Conservation (phyloP, 2,113 vertebrate species). For the Lepisosteus oculatus region DNA sequence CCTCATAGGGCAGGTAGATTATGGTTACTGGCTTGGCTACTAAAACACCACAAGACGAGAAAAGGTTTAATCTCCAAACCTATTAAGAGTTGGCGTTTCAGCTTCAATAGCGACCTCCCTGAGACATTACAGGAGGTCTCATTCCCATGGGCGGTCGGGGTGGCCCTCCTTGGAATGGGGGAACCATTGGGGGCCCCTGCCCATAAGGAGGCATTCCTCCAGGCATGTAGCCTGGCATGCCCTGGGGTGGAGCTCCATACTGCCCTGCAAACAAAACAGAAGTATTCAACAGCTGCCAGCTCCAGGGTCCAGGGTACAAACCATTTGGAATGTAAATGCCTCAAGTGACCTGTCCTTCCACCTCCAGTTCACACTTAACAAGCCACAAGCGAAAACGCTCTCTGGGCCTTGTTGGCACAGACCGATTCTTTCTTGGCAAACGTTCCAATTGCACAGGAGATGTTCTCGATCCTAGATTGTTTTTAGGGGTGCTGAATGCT, state of each 20-base stretch:
- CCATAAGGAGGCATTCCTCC: conserved; percentile 91
- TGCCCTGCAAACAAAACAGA: conserved; percentile 72
- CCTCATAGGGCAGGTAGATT: conserved; percentile 82
- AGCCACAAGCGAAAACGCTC: background rate
- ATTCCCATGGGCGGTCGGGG: conserved; percentile 92
- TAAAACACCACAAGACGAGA: conserved; percentile 88
- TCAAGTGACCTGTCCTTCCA: background rate
- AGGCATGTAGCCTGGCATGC: conserved; percentile 92
- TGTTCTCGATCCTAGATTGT: no score
- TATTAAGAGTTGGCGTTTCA: conserved; percentile 78
- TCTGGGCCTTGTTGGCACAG: no score
- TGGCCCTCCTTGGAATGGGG: conserved; percentile 91
- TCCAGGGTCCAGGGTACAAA: no score
- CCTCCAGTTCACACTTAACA: background rate
- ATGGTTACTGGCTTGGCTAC: conserved; percentile 77
- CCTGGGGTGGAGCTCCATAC: conserved; percentile 92
- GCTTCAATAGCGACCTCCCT: conserved; percentile 96
- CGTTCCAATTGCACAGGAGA: no score
- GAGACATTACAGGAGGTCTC: conserved; percentile 98
- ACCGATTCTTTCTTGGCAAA: no score
- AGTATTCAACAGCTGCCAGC: no score
- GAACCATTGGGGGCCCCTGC: conserved; percentile 95
- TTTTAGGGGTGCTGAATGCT: no score
- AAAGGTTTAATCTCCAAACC: conserved; percentile 99
- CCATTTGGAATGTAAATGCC: no score